Conservation (phyloP, 2,797 vertebrate species). For the Tangara arthus region DNA sequence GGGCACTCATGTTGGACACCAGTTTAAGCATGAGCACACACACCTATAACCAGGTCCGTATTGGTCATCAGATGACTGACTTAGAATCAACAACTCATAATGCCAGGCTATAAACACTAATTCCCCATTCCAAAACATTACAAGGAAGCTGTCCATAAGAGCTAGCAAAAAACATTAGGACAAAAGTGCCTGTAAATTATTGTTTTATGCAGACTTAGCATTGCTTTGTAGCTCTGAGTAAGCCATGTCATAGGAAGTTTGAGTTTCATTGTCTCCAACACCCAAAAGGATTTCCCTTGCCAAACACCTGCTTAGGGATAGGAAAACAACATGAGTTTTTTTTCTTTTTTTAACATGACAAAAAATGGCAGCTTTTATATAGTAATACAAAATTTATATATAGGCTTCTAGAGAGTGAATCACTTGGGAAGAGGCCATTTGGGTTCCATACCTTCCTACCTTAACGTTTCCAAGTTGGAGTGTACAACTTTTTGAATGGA, state of each 20-base stretch:
- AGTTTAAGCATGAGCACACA: neutral
- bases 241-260: neutral
- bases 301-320: neutral
- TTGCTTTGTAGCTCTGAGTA: neutral
- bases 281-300: neutral
- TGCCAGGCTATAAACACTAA: neutral
- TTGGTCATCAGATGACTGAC: neutral
- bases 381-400: neutral
- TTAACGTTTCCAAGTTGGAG: neutral
- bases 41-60: neutral
- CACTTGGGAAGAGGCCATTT: neutral
- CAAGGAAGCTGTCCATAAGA: neutral
- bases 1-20: neutral
- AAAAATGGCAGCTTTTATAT: neutral
- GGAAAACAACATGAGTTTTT: neutral
- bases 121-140: neutral
- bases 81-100: neutral
- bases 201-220: neutral
- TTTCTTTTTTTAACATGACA: neutral
- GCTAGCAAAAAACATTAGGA: neutral
- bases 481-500: neutral
- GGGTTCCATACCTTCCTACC: neutral
- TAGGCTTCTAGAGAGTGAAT: neutral
- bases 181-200: neutral
- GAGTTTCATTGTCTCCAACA: neutral